These are phyloP conservation scores for Acanthaster planci DNA, from an alignment of 35 echinoderm and acorn worm species.

Conservation along the genomic window DNA sequence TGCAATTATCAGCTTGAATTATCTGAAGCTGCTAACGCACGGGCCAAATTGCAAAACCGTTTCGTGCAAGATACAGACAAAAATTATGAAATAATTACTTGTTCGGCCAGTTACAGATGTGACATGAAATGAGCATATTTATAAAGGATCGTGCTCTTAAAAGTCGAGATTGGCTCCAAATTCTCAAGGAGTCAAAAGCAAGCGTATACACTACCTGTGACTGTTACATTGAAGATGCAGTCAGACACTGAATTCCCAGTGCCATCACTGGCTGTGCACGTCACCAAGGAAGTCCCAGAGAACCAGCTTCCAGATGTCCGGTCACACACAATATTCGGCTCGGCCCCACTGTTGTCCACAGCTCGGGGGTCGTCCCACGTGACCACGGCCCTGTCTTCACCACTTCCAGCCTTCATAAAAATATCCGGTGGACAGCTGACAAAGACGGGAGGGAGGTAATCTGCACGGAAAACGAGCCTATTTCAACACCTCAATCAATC, in stretches of 20 bases:
- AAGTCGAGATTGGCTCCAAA: background rate
- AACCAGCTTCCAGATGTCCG: background rate
- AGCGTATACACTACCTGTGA: background rate
- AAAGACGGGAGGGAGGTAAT: background rate
- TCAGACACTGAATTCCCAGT: background rate
- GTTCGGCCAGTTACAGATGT: too few relatives aligned
- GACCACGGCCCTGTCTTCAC: background rate
- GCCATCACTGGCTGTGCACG: background rate
- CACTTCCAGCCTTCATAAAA: background rate
- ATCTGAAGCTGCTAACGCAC: too few relatives aligned
- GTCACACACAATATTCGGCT: background rate
- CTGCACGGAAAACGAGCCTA: background rate
- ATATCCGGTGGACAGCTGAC: background rate
- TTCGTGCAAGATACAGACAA: too few relatives aligned
- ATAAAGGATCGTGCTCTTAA: background rate
- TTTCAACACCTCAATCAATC: background rate
- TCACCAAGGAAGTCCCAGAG: background rate
- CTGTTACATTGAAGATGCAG: background rate
- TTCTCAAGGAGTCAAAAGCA: too few relatives aligned
- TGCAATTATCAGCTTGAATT: too few relatives aligned
- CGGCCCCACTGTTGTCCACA: background rate
- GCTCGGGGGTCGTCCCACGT: background rate
- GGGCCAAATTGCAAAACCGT: too few relatives aligned
- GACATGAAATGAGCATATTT: background rate
- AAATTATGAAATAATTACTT: too few relatives aligned